Percentiles rank a stretch among this genome's conserved stretches.
These are phyloP conservation scores for Pimephales promelas DNA, from an alignment of 2,113 vertebrate species.

Conservation along the genomic window DNA sequence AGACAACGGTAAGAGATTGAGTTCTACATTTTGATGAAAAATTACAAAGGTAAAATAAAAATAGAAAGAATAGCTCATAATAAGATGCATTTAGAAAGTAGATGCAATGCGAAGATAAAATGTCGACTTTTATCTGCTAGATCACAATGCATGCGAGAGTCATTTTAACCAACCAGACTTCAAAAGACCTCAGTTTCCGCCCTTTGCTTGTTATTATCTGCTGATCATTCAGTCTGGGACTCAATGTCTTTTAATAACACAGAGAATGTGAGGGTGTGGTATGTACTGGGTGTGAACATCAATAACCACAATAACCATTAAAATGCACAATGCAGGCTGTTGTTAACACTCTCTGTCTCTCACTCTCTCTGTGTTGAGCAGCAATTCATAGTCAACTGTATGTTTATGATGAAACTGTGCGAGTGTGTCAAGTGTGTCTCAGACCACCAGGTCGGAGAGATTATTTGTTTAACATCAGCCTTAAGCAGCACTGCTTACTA, in stretches of 20 bases:
- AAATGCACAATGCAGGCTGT: neutral
- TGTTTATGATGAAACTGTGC: neutral
- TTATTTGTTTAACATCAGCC: constrained; percentile 46
- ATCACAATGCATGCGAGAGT: neutral
- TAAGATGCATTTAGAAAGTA: neutral
- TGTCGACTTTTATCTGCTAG: neutral
- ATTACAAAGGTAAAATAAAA: no score
- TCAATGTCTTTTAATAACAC: neutral
- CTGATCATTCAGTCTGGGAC: constrained; percentile 13
- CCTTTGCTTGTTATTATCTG: constrained; percentile 2
- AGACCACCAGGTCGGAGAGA: constrained; percentile 34
- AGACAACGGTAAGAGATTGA: no score
- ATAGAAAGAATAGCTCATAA: neutral
- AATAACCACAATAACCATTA: neutral
- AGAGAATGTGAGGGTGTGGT: constrained; percentile 15
- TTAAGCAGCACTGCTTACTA: constrained; percentile 43
- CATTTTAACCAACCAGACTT: constrained; percentile 23
- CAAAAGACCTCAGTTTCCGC: neutral
- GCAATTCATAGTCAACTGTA: neutral
- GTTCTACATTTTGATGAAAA: no score
- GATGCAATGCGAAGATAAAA: neutral
- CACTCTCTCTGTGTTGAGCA: neutral
- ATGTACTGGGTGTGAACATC: constrained; percentile 2
- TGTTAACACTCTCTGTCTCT: neutral
- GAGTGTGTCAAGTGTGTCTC: constrained; percentile 21